phyloP scores from a whole-genome alignment of 2,113 vertebrate species.

The Ahaetulla prasina region DNA sequence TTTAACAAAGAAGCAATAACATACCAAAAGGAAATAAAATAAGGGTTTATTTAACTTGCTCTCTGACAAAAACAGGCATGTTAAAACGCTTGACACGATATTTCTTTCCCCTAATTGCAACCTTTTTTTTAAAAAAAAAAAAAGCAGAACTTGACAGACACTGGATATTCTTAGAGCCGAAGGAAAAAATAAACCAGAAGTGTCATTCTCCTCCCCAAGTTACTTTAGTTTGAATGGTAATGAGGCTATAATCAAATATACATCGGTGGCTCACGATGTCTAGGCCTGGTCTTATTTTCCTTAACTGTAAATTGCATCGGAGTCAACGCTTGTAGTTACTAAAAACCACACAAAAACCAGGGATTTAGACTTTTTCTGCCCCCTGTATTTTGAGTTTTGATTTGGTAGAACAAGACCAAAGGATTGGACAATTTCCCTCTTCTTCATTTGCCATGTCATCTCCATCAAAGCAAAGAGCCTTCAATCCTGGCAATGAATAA shows the following conservation, averaged over 20 bases:
- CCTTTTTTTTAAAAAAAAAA: not conserved
- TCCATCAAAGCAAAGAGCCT: not conserved
- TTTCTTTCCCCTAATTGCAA: not conserved
- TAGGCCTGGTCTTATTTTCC: not conserved
- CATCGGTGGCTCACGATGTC: not conserved
- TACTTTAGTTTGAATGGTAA: not conserved
- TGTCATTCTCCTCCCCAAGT: not conserved
- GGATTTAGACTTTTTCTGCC: not conserved
- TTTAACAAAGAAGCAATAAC: conserved; percentile 23
- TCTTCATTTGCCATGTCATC: not conserved
- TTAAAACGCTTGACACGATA: conserved; percentile 1
- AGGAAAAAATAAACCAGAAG: not conserved
- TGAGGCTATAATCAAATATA: not conserved
- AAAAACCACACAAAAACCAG: not conserved
- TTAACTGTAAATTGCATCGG: not conserved
- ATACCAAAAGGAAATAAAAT: conserved; percentile 10
- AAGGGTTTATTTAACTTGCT: conserved; percentile 29
- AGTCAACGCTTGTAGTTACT: not conserved
- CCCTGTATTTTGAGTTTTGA: not conserved
- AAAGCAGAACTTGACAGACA: not conserved
- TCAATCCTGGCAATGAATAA: not conserved
- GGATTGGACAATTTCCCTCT: not conserved
- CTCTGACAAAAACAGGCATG: conserved; percentile 18
- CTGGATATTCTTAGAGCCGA: conserved; percentile 3
- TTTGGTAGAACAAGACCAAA: not conserved